Conservation (phyloP, 2,113 vertebrate species). For the Cebus imitator region DNA sequence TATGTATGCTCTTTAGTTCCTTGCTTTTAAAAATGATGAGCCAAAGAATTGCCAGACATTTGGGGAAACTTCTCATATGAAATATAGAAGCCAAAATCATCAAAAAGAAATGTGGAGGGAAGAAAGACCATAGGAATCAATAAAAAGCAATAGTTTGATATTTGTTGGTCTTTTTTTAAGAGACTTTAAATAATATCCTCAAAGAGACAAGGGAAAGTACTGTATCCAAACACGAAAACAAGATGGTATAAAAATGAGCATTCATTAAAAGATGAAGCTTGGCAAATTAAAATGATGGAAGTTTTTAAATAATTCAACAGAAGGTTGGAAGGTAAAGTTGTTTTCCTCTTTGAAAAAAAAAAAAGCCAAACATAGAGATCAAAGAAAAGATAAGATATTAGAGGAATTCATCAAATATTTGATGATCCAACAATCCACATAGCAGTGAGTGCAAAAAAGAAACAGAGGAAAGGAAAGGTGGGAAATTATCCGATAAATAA, state of each 20-base stretch:
- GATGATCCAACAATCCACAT: background rate
- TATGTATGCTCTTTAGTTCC: background rate
- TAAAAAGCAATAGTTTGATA: background rate
- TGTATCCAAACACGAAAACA: constrained; percentile 1
- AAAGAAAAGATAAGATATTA: background rate
- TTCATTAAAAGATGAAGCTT: background rate
- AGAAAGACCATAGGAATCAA: background rate
- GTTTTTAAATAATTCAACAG: background rate
- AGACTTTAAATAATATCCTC: background rate
- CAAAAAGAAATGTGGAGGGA: background rate
- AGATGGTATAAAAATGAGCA: background rate
- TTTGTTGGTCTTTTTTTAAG: background rate
- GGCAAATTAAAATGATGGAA: background rate
- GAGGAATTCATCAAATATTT: background rate
- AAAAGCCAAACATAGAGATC: background rate
- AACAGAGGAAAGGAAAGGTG: background rate
- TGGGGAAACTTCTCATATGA: background rate
- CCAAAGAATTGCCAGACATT: background rate
- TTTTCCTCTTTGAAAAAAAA: no score
- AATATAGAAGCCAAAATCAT: constrained; percentile 18
- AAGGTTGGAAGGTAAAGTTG: background rate
- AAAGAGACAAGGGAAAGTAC: background rate
- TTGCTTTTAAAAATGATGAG: background rate
- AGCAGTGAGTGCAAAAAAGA: background rate
- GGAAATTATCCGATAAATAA: background rate